Conservation (phyloP, 2,113 vertebrate genomes). For the Ellobius talpinus region DNA sequence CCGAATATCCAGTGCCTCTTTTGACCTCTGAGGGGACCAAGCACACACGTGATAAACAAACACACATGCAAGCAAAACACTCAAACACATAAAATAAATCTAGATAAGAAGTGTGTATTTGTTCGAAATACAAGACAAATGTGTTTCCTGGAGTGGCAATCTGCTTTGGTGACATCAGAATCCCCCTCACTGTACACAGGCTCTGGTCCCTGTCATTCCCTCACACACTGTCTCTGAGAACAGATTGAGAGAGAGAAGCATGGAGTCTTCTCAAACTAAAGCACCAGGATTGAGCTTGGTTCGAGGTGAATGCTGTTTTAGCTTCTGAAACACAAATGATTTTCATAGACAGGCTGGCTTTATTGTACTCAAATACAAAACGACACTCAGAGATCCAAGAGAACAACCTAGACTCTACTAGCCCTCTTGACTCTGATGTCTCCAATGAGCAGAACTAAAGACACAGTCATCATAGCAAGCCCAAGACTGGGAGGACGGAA, state of each 20-base stretch:
- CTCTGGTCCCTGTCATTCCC: conserved; percentile 16
- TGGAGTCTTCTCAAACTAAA: not conserved
- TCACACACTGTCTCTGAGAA: conserved; percentile 11
- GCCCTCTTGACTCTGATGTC: not conserved
- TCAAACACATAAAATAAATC: not conserved
- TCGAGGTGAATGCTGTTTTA: not conserved
- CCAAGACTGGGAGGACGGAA: not conserved
- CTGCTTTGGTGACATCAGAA: conserved; percentile 24
- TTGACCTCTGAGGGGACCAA: not conserved
- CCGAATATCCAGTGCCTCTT: not conserved
- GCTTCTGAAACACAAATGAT: conserved; percentile 17
- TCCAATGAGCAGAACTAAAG: conserved; percentile 19
- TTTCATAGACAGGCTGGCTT: conserved; percentile 6
- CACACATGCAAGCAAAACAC: not conserved
- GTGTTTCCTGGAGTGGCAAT: conserved; percentile 19
- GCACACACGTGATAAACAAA: not conserved
- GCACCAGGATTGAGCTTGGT: not conserved
- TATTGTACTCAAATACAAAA: conserved; percentile 18
- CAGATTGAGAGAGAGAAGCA: not conserved
- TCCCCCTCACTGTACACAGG: not conserved
- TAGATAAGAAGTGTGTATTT: not conserved
- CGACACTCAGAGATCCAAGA: not conserved
- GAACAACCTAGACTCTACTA: not conserved
- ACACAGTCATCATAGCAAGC: not conserved
- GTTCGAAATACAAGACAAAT: conserved; percentile 1